Evolutionary conservation across 2,888 invertebrate genomes (phyloP).

Genomic region (Drosophila setosimentum): DNA sequence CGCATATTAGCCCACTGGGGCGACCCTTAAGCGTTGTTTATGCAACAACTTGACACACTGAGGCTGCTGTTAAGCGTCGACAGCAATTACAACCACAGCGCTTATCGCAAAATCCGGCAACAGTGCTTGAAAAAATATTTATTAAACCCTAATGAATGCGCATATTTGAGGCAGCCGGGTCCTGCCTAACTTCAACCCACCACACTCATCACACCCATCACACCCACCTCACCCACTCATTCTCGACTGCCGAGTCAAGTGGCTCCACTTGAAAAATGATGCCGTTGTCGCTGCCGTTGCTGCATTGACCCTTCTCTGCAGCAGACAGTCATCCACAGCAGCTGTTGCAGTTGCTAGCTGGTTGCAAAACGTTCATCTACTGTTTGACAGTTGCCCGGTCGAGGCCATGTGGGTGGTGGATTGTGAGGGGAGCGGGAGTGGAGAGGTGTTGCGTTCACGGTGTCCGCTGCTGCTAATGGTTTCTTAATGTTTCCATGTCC

Average conservation of each 20-base stretch:
- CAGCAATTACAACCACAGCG: slow-evolving; percentile 50
- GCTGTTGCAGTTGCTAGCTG: slow-evolving; percentile 59
- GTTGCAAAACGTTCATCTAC: slow-evolving; percentile 26
- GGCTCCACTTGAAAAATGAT: slow-evolving; percentile 76
- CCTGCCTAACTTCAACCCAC: slow-evolving; percentile 24
- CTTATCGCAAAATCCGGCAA: slow-evolving; percentile 47
- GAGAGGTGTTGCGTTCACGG: slow-evolving; percentile 9
- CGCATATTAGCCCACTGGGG: slow-evolving; percentile 23
- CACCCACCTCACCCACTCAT: slow-evolving; percentile 13
- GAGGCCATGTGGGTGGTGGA: not conserved
- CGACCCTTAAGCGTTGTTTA: slow-evolving; percentile 23
- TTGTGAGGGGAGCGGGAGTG: too few species aligned
- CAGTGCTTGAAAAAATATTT: slow-evolving; percentile 66
- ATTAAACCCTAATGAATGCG: slow-evolving; percentile 80
- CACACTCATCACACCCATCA: not conserved
- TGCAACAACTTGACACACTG: slow-evolving; percentile 56
- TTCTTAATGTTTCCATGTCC: slow-evolving; percentile 70
- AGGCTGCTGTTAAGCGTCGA: slow-evolving; percentile 54
- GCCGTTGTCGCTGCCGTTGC: slow-evolving; percentile 56
- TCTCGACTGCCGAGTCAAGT: slow-evolving; percentile 53
- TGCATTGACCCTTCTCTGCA: slow-evolving; percentile 73
- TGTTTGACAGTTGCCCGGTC: slow-evolving; percentile 53
- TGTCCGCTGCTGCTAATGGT: slow-evolving; percentile 75
- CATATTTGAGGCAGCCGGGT: slow-evolving; percentile 62
- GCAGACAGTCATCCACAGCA: slow-evolving; percentile 66